phyloP scores from a whole-genome alignment of 2,113 vertebrate species.

The Callipepla squamata region DNA sequence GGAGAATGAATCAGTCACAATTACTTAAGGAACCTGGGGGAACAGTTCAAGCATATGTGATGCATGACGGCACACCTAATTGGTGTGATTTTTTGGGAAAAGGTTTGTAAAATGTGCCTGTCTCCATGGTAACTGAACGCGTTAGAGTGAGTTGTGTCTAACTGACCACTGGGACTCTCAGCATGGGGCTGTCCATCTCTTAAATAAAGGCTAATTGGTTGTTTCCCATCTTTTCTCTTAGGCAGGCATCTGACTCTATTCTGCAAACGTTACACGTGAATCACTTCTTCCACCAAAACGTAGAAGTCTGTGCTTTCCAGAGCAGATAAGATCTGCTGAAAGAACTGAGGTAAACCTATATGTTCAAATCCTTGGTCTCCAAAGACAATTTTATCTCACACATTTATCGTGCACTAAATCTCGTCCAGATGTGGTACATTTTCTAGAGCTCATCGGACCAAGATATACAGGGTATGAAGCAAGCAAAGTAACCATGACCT shows the following conservation, averaged over 20 bases:
- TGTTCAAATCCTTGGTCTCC: not conserved
- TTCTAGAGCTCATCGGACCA: not conserved
- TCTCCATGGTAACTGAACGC: constrained; percentile 18
- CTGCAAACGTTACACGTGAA: not conserved
- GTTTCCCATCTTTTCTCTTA: not conserved
- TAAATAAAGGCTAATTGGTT: not conserved
- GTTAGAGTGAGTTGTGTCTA: not conserved
- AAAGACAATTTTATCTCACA: not conserved
- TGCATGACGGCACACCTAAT: constrained; percentile 40
- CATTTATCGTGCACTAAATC: not conserved
- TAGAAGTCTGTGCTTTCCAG: not conserved
- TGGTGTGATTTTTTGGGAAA: constrained; percentile 29
- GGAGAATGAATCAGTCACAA: constrained; percentile 54
- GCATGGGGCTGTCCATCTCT: not conserved
- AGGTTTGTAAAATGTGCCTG: not conserved
- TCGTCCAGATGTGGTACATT: not conserved
- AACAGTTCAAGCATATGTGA: not conserved
- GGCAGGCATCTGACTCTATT: not conserved
- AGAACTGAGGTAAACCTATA: not conserved
- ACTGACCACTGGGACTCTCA: constrained; percentile 14
- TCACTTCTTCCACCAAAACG: not conserved
- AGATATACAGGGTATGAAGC: not conserved
- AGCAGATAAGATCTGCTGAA: not conserved
- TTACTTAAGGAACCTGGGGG: constrained; percentile 32
- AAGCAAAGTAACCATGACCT: not conserved